These are phyloP conservation scores for Egretta garzetta DNA, from an alignment of 2,113 vertebrate genomes.

Conservation along the genomic window DNA sequence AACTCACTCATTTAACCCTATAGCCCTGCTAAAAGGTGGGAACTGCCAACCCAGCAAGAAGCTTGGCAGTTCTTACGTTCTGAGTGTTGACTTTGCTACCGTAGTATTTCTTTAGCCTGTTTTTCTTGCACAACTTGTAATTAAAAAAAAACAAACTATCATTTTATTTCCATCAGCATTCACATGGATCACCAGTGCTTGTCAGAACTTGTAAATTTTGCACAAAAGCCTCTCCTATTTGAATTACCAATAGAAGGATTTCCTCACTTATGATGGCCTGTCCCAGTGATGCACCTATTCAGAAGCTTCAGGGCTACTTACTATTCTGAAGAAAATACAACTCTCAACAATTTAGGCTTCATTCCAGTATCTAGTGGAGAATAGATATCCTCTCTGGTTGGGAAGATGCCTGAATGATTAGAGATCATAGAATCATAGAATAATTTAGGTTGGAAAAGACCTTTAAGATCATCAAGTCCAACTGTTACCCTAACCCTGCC, in stretches of 20 bases:
- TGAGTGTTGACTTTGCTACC: not conserved
- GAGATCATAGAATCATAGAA: not conserved
- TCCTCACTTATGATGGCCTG: not conserved
- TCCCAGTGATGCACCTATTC: not conserved
- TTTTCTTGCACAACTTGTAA: not conserved
- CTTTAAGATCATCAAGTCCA: too few species aligned
- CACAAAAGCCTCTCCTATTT: not conserved
- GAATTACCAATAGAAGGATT: not conserved
- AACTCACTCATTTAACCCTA: not conserved
- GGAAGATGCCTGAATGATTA: not conserved
- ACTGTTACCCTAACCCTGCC: too few species aligned
- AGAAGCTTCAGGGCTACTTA: not conserved
- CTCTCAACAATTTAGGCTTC: not conserved
- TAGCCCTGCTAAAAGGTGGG: not conserved
- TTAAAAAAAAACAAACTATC: not conserved
- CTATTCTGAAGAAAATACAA: not conserved
- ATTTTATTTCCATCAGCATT: not conserved
- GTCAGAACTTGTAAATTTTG: not conserved
- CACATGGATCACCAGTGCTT: not conserved
- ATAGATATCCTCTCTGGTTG: not conserved
- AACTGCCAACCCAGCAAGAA: not conserved
- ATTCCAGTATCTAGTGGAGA: not conserved
- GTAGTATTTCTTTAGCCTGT: not conserved
- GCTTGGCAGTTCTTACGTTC: not conserved
- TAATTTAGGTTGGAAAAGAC: too few species aligned